Percentiles rank a stretch among this genome's conserved stretches.
These are phyloP conservation scores for Megastigmus dorsalis DNA, from an alignment of 2,888 invertebrate species.

Conservation along the genomic window DNA sequence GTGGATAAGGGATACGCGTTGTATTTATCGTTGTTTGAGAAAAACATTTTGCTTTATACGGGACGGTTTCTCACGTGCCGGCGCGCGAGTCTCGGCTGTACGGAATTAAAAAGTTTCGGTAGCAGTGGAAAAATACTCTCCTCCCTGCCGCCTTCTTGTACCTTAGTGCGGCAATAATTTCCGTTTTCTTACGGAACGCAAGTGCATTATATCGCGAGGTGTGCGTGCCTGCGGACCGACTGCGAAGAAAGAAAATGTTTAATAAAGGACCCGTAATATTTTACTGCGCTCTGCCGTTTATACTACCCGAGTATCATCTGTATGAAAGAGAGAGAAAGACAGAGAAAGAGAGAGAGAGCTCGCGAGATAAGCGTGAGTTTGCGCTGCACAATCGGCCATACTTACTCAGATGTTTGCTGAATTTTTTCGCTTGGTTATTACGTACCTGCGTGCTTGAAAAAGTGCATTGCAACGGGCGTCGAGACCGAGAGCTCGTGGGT, in stretches of 20 bases:
- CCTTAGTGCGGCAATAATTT: too few species aligned
- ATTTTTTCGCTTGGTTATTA: conserved; percentile 9
- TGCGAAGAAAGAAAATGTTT: neutral
- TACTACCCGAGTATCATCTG: neutral
- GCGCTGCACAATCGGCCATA: neutral
- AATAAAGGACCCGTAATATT: conserved; percentile 5
- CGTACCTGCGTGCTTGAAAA: conserved; percentile 8
- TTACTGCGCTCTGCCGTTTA: neutral
- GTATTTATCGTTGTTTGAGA: too few species aligned
- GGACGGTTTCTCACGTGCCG: too few species aligned
- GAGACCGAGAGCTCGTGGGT: conserved; percentile 25
- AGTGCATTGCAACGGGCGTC: neutral
- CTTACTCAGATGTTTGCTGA: neutral
- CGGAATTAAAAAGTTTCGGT: too few species aligned
- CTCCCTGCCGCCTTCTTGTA: too few species aligned
- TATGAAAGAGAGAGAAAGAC: too few species aligned
- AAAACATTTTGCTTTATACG: too few species aligned
- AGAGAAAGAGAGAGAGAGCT: too few species aligned
- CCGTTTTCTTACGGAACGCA: neutral
- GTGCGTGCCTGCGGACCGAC: neutral
- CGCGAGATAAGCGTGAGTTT: neutral
- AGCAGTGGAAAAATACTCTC: too few species aligned
- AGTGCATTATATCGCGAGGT: neutral
- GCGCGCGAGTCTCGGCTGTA: too few species aligned
- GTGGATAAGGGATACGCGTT: too few species aligned